Conservation (phyloP, 2,113 vertebrate genomes). For the Archocentrus centrarchus region DNA sequence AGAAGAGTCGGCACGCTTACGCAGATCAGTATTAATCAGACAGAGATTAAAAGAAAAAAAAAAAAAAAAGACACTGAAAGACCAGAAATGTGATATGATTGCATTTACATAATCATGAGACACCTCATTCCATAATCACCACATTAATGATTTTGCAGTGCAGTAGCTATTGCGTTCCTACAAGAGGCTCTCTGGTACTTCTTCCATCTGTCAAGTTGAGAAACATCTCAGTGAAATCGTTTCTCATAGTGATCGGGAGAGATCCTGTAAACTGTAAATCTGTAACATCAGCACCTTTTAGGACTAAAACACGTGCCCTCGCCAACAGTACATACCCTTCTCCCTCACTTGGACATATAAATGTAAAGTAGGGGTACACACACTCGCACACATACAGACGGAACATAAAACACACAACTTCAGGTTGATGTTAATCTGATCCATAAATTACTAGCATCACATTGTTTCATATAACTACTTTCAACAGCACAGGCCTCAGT, state of each 20-base stretch:
- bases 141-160: slow-evolving; percentile 56
- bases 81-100: slow-evolving; percentile 56
- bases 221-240: slow-evolving; percentile 12
- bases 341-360: slow-evolving; percentile 11
- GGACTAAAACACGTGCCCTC: slow-evolving; percentile 46
- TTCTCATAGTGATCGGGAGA: slow-evolving; percentile 30
- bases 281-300: slow-evolving; percentile 77
- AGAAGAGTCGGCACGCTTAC: slow-evolving; percentile 66
- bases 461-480: slow-evolving; percentile 54
- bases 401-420: slow-evolving; percentile 57
- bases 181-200: slow-evolving; percentile 19
- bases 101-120: slow-evolving; percentile 63
- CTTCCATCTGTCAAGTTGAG: slow-evolving; percentile 22
- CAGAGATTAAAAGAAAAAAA: slow-evolving; percentile 34
- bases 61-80: slow-evolving; percentile 44
- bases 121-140: slow-evolving; percentile 31
- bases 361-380: slow-evolving; percentile 27
- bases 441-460: slow-evolving; percentile 73
- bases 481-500: slow-evolving; percentile 30
- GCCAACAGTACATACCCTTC: slow-evolving; percentile 46
- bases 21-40: slow-evolving; percentile 56
- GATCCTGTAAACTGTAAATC: slow-evolving; percentile 54
- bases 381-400: slow-evolving; percentile 25
- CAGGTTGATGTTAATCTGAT: slow-evolving; percentile 51
- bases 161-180: slow-evolving; percentile 57